Evolutionary conservation across 1,140 invertebrate genomes (phyloP).

Genomic region (Parapsyche elsis): DNA sequence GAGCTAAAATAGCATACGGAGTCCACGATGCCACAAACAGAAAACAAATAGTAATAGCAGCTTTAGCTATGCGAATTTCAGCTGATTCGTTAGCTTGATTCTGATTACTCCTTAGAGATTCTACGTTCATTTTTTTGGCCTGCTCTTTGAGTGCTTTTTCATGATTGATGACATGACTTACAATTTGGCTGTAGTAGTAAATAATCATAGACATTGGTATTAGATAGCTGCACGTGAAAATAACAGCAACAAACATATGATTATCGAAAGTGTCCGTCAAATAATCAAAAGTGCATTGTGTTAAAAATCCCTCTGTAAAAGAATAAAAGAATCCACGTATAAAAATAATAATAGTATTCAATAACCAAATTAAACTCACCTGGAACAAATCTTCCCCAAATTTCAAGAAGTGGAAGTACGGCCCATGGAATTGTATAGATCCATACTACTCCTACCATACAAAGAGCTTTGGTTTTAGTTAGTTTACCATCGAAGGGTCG

Average conservation of each 20-base stretch:
- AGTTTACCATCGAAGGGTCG: slow-evolving; percentile 83
- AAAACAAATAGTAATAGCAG: slow-evolving; percentile 85
- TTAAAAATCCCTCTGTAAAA: slow-evolving; percentile 82
- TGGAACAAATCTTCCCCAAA: slow-evolving; percentile 86
- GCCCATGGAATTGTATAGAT: slow-evolving; percentile 83
- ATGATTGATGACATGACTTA: slow-evolving; percentile 85
- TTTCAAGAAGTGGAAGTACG: slow-evolving; percentile 78
- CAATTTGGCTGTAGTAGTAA: slow-evolving; percentile 88
- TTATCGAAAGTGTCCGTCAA: slow-evolving; percentile 80
- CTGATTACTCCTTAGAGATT: slow-evolving; percentile 82
- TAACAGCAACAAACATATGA: slow-evolving; percentile 77
- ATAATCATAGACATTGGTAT: slow-evolving; percentile 83
- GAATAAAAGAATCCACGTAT: too few species aligned
- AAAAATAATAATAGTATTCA: too few species aligned
- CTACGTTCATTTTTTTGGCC: slow-evolving; percentile 93
- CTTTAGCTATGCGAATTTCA: slow-evolving; percentile 87
- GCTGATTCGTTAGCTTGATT: slow-evolving; percentile 75
- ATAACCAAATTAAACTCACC: slow-evolving; percentile 63
- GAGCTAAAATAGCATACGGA: slow-evolving; percentile 79
- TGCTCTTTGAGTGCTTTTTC: slow-evolving; percentile 82
- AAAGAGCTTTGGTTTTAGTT: slow-evolving; percentile 77
- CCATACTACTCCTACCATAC: slow-evolving; percentile 81
- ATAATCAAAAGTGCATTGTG: slow-evolving; percentile 86
- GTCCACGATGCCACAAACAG: slow-evolving; percentile 88
- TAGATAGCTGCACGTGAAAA: slow-evolving; percentile 82